Evolutionary conservation across 2,113 vertebrate genomes (phyloP), one percentile per base, ranked within the genome.

Genomic region (Phasianus colchicus): DNA sequence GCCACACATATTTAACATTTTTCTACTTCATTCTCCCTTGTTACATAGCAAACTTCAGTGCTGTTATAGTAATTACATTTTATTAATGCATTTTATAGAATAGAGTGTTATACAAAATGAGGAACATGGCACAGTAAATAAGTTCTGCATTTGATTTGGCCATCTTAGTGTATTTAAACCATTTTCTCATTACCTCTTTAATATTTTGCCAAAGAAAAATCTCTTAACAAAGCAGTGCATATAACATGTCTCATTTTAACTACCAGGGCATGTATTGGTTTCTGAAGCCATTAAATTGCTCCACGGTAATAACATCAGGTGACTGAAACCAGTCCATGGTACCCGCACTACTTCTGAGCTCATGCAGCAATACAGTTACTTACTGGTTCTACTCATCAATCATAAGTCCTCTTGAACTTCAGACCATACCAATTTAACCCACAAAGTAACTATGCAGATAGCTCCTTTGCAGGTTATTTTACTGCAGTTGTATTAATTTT

Each of bases 1-100:
- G 30, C 5, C 64, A 24, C 21, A 71, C 65, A 69, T 64, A 89
- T 80, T 92, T 86, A 71, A 54, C 76, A 91, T 94, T 92, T 92
- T 93, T 88, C 83, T 72, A 6, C 54, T 69, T 77, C 45, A 38
- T 3, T 81, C 19, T 78, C 36, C 54, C 40, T 75, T 72, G 76
- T 77, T 74, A 74, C 12, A 3, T 1, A 71, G 60, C 43, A 91
- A 66, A 88, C 82, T 47, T 55, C 60, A 83, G 61, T 48, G 61
- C 32, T 78, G n/a, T 81, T 81, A 83, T 1, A 94, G 57, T 40
- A 91, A 75, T 90, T 88, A 83, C 1, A 6, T 47, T 82, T 79
- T 86, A 25, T 71, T 83, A 89, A 83, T 48, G 10, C 9, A 40
- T 30, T 92, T 94, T n/a, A 69, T 14, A 78, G 19, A 11, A 40